A percentile compares a stretch with the other conserved stretches of the same genome.
Conservation (phyloP, 2,113 vertebrate genomes). For the Sigmodon hispidus region DNA sequence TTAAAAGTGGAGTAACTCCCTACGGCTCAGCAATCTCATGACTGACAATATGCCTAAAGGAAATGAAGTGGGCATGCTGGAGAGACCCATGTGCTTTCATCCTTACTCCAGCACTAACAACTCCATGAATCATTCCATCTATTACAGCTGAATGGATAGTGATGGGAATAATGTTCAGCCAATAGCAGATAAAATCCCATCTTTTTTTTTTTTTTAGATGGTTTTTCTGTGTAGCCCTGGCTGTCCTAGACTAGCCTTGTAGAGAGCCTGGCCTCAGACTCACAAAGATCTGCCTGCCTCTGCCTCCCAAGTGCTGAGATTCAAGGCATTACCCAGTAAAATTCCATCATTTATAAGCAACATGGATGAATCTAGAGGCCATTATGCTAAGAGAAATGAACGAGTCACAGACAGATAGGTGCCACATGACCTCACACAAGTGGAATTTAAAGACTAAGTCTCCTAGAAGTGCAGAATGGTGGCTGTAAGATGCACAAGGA, state of each 20-base stretch:
- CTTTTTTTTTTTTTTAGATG: too few relatives aligned
- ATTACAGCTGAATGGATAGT: background rate
- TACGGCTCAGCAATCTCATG: background rate
- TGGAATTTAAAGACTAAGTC: too few relatives aligned
- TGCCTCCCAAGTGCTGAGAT: too few relatives aligned
- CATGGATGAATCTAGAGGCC: background rate
- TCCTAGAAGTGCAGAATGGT: background rate
- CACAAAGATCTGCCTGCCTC: too few relatives aligned
- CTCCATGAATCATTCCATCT: background rate
- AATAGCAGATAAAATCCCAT: background rate
- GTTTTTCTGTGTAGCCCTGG: too few relatives aligned
- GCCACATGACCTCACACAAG: background rate
- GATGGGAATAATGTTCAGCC: background rate
- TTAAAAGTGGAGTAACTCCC: background rate
- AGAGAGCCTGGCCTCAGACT: too few relatives aligned
- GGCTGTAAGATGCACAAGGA: background rate
- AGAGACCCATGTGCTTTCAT: background rate
- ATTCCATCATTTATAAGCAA: background rate
- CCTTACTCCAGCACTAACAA: background rate
- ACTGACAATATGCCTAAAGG: background rate
- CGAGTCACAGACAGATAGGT: background rate
- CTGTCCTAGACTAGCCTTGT: too few relatives aligned
- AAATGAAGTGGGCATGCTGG: background rate
- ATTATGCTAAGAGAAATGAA: background rate
- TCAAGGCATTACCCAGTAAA: too few relatives aligned